Evolutionary conservation across 1,140 invertebrate genomes (phyloP).

Genomic region (Ceratina japonica): DNA sequence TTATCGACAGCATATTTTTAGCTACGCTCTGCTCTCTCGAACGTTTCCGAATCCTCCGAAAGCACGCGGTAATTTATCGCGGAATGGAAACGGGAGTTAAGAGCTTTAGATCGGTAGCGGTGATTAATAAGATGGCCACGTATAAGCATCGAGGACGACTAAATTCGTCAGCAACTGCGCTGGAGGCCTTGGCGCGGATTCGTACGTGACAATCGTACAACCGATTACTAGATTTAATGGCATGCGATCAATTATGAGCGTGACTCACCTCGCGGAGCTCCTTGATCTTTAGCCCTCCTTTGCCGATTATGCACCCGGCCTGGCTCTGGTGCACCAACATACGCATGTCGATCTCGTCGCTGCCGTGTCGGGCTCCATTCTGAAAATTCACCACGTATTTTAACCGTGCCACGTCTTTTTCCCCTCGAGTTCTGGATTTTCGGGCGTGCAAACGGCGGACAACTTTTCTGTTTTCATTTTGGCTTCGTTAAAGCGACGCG

Average conservation of each 20-base stretch:
- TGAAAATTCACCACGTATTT: conserved; percentile 59
- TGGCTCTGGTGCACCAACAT: conserved; percentile 98
- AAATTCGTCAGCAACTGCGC: neutral
- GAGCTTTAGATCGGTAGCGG: neutral
- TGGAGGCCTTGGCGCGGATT: conserved; percentile 1
- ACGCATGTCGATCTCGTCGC: conserved; percentile 93
- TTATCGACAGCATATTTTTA: too few relatives aligned
- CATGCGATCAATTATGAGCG: conserved; percentile 28
- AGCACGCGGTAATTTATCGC: neutral
- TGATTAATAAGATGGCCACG: conserved; percentile 1
- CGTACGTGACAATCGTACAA: conserved; percentile 27
- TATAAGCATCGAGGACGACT: neutral
- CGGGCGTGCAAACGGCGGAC: neutral
- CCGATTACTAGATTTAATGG: conserved; percentile 8
- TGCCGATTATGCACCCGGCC: conserved; percentile 98
- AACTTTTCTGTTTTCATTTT: neutral
- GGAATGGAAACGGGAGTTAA: too few relatives aligned
- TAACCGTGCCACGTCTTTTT: neutral
- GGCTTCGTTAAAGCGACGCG: too few relatives aligned
- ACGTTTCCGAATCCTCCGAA: neutral
- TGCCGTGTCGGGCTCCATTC: conserved; percentile 82
- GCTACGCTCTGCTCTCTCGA: neutral
- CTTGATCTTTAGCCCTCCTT: conserved; percentile 97
- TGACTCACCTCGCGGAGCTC: conserved; percentile 95
- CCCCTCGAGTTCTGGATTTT: neutral